phyloP scores from a whole-genome alignment of 2,888 invertebrate species.

The Agriopis marginaria region DNA sequence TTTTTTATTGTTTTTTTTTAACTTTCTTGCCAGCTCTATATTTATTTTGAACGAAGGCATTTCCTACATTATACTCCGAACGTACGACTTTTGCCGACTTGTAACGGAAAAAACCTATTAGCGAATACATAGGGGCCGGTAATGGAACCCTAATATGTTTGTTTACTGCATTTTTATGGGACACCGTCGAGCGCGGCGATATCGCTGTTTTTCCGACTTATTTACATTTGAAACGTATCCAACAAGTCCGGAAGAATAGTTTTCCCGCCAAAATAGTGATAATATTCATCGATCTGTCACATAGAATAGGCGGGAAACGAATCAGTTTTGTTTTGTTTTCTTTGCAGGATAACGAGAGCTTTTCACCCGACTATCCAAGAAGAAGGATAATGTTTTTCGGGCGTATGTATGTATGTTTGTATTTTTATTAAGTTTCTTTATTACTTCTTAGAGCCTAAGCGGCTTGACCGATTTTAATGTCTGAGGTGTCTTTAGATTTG shows the following conservation, averaged over 20 bases:
- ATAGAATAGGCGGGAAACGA: constrained; percentile 18
- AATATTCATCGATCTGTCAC: constrained; percentile 28
- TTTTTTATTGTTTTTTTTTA: no score
- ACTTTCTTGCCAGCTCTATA: neutral
- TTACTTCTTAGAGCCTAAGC: no score
- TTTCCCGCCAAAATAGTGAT: constrained; percentile 18
- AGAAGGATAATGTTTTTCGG: no score
- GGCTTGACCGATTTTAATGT: no score
- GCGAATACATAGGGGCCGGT: constrained; percentile 45
- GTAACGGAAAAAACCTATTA: constrained; percentile 42
- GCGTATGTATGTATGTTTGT: no score
- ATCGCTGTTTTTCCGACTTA: constrained; percentile 64
- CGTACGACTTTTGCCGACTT: constrained; percentile 7
- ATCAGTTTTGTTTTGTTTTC: constrained; percentile 21
- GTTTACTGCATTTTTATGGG: constrained; percentile 65
- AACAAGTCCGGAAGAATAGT: constrained; percentile 20
- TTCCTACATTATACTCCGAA: neutral
- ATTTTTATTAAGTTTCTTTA: no score
- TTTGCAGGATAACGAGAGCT: neutral
- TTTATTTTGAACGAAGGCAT: neutral
- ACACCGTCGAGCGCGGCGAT: constrained; percentile 15
- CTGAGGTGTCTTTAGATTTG: no score
- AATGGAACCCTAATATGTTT: constrained; percentile 65
- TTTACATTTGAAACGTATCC: constrained; percentile 61
- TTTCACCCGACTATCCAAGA: neutral